Evolutionary conservation across 2,888 invertebrate genomes (phyloP).

Genomic region (Serrognathus titanus): DNA sequence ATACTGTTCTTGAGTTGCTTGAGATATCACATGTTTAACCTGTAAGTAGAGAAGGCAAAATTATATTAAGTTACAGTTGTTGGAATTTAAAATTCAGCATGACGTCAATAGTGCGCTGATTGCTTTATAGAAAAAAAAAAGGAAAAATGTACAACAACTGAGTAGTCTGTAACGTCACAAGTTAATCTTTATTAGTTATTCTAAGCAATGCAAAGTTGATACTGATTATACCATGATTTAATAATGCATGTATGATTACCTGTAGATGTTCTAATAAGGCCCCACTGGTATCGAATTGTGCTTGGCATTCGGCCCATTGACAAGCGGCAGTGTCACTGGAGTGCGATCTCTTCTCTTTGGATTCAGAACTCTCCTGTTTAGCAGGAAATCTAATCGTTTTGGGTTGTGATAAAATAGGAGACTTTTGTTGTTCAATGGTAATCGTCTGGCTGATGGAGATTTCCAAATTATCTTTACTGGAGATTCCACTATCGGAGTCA

Average conservation of each 20-base stretch:
- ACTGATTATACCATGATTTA: too few species aligned
- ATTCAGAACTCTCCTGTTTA: slow-evolving; percentile 42
- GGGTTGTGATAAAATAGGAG: slow-evolving; percentile 76
- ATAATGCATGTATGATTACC: slow-evolving; percentile 50
- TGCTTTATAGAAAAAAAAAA: too few species aligned
- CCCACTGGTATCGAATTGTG: slow-evolving; percentile 73
- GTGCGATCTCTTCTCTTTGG: slow-evolving; percentile 41
- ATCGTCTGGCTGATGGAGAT: slow-evolving; percentile 37
- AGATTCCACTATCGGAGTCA: slow-evolving; percentile 45
- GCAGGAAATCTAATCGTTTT: slow-evolving; percentile 80
- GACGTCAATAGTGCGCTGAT: too few species aligned
- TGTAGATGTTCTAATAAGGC: slow-evolving; percentile 85
- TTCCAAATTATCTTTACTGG: slow-evolving; percentile 37
- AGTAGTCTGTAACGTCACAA: too few species aligned
- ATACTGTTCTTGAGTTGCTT: slow-evolving; percentile 79
- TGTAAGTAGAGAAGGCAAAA: slow-evolving; percentile 37
- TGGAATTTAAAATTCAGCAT: too few species aligned
- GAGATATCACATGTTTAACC: slow-evolving; percentile 81
- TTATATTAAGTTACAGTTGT: too few species aligned
- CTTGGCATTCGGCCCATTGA: slow-evolving; percentile 79
- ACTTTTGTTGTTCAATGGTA: slow-evolving; percentile 53
- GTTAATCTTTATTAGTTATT: too few species aligned
- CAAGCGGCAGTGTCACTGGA: slow-evolving; percentile 54
- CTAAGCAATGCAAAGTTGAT: too few species aligned
- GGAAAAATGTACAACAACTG: too few species aligned